Base-by-base conservation (phyloP, 2,888 invertebrate species). In the Agrochola litura region DNA sequence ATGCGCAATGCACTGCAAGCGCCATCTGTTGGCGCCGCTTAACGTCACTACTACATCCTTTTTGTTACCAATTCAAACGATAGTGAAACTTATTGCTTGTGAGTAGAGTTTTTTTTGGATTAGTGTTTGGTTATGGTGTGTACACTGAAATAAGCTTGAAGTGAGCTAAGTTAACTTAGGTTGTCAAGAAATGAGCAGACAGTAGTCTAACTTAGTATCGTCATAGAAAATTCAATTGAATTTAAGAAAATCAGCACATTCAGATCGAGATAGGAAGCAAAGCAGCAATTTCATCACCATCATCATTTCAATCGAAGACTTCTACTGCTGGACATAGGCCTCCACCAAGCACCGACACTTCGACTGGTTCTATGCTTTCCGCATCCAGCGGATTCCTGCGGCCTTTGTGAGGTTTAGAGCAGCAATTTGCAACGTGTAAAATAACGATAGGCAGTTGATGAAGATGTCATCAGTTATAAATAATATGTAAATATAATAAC, bases 21-120 rank as follows among this genome's bases (percentile, higher is more conserved):
- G 94, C 93, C 94, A 93, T 94, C 94, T 94, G 88, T 91, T 88
- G 89, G 90, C 91, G 89, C 88, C 90, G 74, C 52, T 61, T 91
- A 89, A 91, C 91, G 91, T 92, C 91, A 93, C 63, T 49, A 49
- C 70, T 52, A 84, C 79, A 79, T 66, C 64, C 64, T 61, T 63
- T 37, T 52, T 8, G 0, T 25, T 10, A 22, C 16, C 1, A 43
- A 22, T 4, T 25, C 22, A n/a, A 65, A 60, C 10, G 25, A 73
- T 10, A 58, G 0, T 77, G 3, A 19, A 68, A 37, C 58, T 16
- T 81, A 72, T 30, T 2, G 0, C 0, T 6, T 9, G 0, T 2
- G 0, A 1, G 0, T 73, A 76, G 12, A 54, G 58, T 76, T 66
- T n/a, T 10, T 58, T 73, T 67, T 71, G 6, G 16, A 5, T 66